phyloP scores from a whole-genome alignment of 1,140 invertebrate species.

The Macrosteles quadrilineatus region DNA sequence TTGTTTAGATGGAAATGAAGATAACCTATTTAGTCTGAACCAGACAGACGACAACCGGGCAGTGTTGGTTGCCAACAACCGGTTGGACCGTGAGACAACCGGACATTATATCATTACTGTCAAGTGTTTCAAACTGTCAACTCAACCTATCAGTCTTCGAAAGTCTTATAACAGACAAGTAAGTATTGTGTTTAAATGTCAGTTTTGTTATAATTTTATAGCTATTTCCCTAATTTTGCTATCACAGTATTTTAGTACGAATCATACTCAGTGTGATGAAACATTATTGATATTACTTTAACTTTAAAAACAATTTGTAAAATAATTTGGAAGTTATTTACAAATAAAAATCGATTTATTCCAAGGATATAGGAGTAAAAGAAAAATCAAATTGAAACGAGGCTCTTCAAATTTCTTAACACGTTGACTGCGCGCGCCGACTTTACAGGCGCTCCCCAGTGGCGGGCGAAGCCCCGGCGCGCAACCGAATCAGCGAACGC shows the following conservation, averaged over 20 bases:
- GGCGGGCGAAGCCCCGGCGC: too few relatives aligned
- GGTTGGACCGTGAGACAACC: conserved; percentile 66
- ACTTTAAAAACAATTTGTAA: too few relatives aligned
- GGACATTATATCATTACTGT: conserved; percentile 64
- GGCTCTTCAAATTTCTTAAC: too few relatives aligned
- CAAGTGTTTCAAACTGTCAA: conserved; percentile 67
- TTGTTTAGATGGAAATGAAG: conserved; percentile 70
- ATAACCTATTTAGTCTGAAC: conserved; percentile 63
- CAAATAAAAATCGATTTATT: too few relatives aligned
- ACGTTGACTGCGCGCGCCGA: too few relatives aligned
- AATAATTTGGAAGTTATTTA: too few relatives aligned
- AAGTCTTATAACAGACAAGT: conserved; percentile 63
- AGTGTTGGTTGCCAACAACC: conserved; percentile 58
- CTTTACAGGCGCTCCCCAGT: too few relatives aligned
- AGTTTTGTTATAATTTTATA: conserved; percentile 6
- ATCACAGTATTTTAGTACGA: not conserved
- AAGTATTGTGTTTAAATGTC: conserved; percentile 34
- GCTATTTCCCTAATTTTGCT: not conserved
- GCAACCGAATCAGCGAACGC: too few relatives aligned
- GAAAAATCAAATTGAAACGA: too few relatives aligned
- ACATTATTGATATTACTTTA: too few relatives aligned
- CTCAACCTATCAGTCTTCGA: conserved; percentile 50
- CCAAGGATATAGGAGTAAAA: too few relatives aligned
- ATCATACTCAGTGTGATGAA: not conserved
- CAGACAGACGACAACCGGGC: conserved; percentile 66